Base-by-base conservation (phyloP, 1,140 invertebrate species). In the Zaprionus vittiger region DNA sequence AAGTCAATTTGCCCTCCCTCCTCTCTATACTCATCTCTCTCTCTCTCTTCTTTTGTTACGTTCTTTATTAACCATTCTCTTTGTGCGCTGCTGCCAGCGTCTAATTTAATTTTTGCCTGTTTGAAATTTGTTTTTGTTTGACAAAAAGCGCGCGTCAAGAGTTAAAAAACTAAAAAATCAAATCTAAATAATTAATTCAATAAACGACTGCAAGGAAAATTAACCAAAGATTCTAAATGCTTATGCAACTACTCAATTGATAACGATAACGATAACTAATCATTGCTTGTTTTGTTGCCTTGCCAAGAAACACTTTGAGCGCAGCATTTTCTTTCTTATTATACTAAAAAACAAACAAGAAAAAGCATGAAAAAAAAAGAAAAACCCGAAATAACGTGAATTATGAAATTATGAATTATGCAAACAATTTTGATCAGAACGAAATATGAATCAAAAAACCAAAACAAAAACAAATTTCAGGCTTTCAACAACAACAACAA, bases 401-500 rank as follows among this genome's bases (percentile, higher is more conserved):
- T 9, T 9, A 9, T n/a, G 5, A 41, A n/a, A 7, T 47, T 47
- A 47, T 17, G 41, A 65, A 70, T 63, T 49, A 63, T 68, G 71
- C 22, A 65, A 73, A 9, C 9, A 34, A 59, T 49, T 56, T 20
- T 52, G 34, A 68, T 59, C 63, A 34, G 31, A 64, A 75, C 24
- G 47, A 81, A 76, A 85, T 72, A 73, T 72, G 24, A 64, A 73
- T 37, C 66, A 78, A 84, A 67, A 73, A 87, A 90, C 76, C 56
- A 71, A 90, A 90, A 90, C 84, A 89, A 89, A 89, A 89, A 89
- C 85, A 90, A 90, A 90, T 90, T 90, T 90, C 85, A 90, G 85
- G 82, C 81, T 77, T 60, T 67, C 84, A 81, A 66, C 84, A 74
- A 2, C 68, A 59, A 54, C 83, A 81, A 31, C 64, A 37, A 2